These are phyloP conservation scores for Pantelozetes paolii DNA, from an alignment of 2,888 invertebrate species.

Conservation along the genomic window DNA sequence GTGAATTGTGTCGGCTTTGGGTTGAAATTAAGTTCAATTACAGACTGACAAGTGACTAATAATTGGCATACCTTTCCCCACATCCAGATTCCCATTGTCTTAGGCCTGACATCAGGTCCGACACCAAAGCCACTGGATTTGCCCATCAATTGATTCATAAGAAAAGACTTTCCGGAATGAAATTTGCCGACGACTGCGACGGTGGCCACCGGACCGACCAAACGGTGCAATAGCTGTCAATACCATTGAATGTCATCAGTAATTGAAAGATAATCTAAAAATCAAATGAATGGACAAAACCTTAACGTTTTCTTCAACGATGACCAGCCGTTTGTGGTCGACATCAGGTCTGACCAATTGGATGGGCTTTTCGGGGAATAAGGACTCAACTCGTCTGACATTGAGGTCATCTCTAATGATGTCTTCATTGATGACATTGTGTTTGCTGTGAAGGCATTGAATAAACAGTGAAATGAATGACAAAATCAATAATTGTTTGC, in stretches of 20 bases:
- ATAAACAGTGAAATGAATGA: not conserved
- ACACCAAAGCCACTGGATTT: constrained; percentile 48
- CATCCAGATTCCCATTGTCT: constrained; percentile 49
- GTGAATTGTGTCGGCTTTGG: constrained; percentile 44
- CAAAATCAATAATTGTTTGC: not conserved
- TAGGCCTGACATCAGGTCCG: constrained; percentile 47
- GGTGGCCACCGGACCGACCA: constrained; percentile 46
- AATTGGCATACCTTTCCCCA: constrained; percentile 47
- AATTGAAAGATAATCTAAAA: not conserved
- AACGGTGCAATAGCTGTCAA: constrained; percentile 44
- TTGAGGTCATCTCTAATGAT: not conserved
- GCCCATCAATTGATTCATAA: constrained; percentile 48
- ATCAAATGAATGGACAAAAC: constrained; percentile 32
- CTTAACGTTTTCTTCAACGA: constrained; percentile 47
- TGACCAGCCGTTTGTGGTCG: constrained; percentile 42
- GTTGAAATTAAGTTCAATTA: constrained; percentile 18
- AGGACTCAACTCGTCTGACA: not conserved
- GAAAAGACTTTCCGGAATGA: constrained; percentile 48
- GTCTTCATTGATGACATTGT: not conserved
- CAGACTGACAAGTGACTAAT: constrained; percentile 17
- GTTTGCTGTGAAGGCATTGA: not conserved
- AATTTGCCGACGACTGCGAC: constrained; percentile 48
- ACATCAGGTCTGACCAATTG: constrained; percentile 44
- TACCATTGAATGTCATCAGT: constrained; percentile 6
- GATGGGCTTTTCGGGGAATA: constrained; percentile 41